Evolutionary conservation across 2,797 vertebrate species (phyloP).

Genomic region (Chaenodraco wilsoni): DNA sequence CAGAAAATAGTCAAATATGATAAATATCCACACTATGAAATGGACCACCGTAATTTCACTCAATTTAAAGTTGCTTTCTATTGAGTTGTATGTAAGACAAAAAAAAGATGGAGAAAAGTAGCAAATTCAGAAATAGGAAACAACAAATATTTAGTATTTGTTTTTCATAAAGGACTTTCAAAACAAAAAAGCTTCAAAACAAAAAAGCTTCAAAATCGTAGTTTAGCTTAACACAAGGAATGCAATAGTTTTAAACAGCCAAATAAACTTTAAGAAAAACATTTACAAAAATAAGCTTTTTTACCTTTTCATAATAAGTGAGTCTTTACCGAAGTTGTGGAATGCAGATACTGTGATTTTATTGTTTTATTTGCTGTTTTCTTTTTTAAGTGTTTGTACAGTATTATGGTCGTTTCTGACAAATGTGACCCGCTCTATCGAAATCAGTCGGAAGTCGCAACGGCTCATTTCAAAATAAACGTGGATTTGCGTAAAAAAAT

Average conservation of each 20-base stretch:
- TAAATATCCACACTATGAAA: background rate
- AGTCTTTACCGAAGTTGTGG: too few species aligned
- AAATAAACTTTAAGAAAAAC: background rate
- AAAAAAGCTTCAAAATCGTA: too few species aligned
- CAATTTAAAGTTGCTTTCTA: background rate
- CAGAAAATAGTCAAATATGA: background rate
- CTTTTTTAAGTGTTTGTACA: background rate
- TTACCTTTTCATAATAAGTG: too few species aligned
- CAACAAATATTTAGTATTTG: background rate
- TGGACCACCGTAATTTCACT: background rate
- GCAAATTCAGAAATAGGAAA: background rate
- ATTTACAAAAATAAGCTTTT: too few species aligned
- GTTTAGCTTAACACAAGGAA: too few species aligned
- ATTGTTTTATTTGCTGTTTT: background rate
- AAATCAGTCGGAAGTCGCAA: too few species aligned
- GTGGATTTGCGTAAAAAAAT: too few species aligned
- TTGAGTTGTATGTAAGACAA: background rate
- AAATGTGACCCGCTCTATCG: too few species aligned
- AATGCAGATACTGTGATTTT: background rate
- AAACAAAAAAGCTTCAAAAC: too few species aligned
- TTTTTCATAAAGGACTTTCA: background rate
- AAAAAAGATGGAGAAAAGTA: background rate
- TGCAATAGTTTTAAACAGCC: too few species aligned
- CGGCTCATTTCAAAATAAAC: too few species aligned
- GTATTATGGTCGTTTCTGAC: conserved; percentile 13